Evolutionary conservation across 1,140 invertebrate species (phyloP).

Genomic region (Megalopta genalis): DNA sequence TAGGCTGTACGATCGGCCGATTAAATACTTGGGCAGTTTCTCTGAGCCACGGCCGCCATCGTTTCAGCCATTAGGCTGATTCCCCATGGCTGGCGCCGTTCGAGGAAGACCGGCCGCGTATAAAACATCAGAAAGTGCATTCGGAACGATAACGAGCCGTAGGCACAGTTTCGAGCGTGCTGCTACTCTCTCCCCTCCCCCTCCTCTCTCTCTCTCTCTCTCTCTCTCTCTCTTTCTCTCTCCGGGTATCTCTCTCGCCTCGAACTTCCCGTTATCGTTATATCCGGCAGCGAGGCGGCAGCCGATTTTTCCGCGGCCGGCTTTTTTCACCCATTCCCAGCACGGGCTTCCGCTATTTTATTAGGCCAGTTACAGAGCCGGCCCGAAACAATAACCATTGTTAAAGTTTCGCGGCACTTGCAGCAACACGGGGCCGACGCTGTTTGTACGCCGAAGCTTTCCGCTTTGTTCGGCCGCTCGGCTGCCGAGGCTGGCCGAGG

Average conservation of each 20-base stretch:
- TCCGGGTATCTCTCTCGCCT: neutral
- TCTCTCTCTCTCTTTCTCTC: no score
- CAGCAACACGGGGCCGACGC: constrained; percentile 32
- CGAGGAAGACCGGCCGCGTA: neutral
- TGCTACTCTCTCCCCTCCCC: neutral
- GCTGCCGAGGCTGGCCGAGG: neutral
- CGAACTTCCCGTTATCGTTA: constrained; percentile 28
- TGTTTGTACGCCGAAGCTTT: constrained; percentile 51
- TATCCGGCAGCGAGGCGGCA: neutral
- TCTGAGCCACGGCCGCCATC: neutral
- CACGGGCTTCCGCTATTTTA: constrained; percentile 60
- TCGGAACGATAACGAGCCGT: constrained; percentile 26
- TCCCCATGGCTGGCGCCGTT: constrained; percentile 3
- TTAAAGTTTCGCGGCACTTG: constrained; percentile 63
- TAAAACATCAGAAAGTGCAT: constrained; percentile 18
- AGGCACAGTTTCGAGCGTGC: constrained; percentile 12
- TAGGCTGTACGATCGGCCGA: neutral
- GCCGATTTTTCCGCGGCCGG: constrained; percentile 12
- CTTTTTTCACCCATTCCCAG: constrained; percentile 23
- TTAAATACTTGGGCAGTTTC: neutral
- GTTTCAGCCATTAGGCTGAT: constrained; percentile 10
- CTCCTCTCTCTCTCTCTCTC: neutral
- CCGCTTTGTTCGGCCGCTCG: constrained; percentile 49
- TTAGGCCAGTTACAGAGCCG: constrained; percentile 62
- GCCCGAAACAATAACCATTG: constrained; percentile 72